Base-by-base conservation (phyloP, 1,140 invertebrate species). In the Bactericera cockerelli region DNA sequence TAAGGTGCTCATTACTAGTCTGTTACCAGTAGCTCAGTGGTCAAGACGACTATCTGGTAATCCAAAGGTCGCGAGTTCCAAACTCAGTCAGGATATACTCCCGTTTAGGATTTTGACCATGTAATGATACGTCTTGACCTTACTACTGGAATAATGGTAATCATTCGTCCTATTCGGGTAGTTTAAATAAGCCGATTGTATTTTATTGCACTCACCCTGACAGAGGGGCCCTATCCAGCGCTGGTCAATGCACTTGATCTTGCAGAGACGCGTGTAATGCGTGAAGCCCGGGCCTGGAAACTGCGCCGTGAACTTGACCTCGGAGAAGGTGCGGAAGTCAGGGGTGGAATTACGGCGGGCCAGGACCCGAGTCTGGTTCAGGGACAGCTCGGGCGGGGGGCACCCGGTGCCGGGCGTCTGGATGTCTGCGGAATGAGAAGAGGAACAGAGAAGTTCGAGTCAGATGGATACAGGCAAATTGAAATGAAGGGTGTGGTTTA, bases 201-300 rank as follows among this genome's bases (percentile, higher is more conserved):
- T n/a, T n/a, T n/a, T n/a, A n/a, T n/a, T n/a, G n/a, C n/a, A n/a
- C 57, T 65, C 64, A 76, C 76, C 76, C 67, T 73, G 76, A 66
- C 82, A 84, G 19, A 84, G 68, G 22, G 86, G 86, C 13, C 86
- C 85, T 38, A 86, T 81, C 86, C 86, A 87, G 65, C 83, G 79
- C 39, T 84, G 84, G 64, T 49, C 81, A 42, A 87, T 79, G 65
- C 85, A 87, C 70, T 86, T 86, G 57, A 88, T 84, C 69, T 87
- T 88, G 70, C 86, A 88, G 1, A 86, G 75, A 19, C 83, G 70
- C 11, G 36, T 28, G 6, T 60, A 81, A 67, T 19, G 81, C 79
- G 16, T 80, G 79, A 63, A 85, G 77, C 55, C 82, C 70, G 6
- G 55, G 25, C 57, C 49, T 1, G 65, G 56, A 1, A 68, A 38